Evolutionary conservation across 2,888 invertebrate genomes (phyloP).

Genomic region (Trypoxylon attenuatum): DNA sequence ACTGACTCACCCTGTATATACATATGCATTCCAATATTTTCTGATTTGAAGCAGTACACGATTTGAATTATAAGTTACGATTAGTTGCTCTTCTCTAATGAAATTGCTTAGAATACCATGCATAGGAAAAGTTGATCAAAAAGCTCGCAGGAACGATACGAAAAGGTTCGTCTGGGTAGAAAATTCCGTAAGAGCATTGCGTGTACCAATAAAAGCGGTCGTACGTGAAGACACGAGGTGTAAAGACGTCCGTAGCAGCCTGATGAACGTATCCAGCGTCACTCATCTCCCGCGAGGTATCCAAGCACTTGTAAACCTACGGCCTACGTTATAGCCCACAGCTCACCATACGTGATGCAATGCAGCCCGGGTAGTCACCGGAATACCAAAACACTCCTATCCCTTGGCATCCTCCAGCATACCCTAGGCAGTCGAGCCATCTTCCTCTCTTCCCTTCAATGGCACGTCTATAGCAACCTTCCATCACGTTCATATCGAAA

Average conservation of each 20-base stretch:
- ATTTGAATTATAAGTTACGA: too few species aligned
- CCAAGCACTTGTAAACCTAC: constrained; percentile 57
- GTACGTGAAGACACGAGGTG: background rate
- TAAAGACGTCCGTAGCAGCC: constrained; percentile 17
- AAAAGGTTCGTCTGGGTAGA: too few species aligned
- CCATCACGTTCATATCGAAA: constrained; percentile 53
- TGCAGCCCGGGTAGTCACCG: constrained; percentile 58
- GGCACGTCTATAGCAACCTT: constrained; percentile 39
- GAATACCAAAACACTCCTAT: constrained; percentile 61
- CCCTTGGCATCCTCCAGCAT: constrained; percentile 16
- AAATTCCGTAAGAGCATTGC: background rate
- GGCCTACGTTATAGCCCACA: constrained; percentile 57
- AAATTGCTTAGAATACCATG: too few species aligned
- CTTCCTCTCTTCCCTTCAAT: constrained; percentile 22
- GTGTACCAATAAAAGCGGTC: background rate
- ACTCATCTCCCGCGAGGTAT: constrained; percentile 41
- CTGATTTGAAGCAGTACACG: too few species aligned
- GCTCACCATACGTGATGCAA: constrained; percentile 65
- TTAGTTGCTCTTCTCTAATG: too few species aligned
- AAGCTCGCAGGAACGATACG: background rate
- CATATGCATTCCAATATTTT: too few species aligned
- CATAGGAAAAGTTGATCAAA: background rate
- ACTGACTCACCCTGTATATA: too few species aligned
- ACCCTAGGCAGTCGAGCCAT: constrained; percentile 30
- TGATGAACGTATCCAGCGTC: constrained; percentile 44